phyloP scores from a whole-genome alignment of 2,888 invertebrate genomes.

The Phorcus lineatus region DNA sequence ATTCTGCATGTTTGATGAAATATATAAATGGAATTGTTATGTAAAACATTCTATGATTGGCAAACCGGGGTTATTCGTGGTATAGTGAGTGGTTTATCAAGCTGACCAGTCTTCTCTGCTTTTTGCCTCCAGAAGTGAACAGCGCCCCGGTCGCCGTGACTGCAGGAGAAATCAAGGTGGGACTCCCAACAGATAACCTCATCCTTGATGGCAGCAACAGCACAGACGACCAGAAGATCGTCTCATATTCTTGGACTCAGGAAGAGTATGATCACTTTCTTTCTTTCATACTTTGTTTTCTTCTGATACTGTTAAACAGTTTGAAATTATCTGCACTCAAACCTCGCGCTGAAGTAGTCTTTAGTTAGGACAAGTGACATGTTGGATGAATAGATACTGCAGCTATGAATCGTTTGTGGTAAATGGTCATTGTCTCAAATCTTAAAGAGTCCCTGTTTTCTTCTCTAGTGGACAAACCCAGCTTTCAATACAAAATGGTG shows the following conservation, averaged over 20 bases:
- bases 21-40: too few species aligned
- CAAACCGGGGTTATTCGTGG: too few species aligned
- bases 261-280: conserved; percentile 77
- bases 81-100: too few species aligned
- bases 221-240: conserved; percentile 88
- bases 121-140: conserved; percentile 66
- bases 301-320: too few species aligned
- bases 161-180: conserved; percentile 81
- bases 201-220: conserved; percentile 86
- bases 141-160: conserved; percentile 78
- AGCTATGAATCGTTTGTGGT: neutral
- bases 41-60: too few species aligned
- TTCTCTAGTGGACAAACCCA: conserved; percentile 78
- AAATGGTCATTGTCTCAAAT: neutral
- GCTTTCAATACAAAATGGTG: conserved; percentile 59
- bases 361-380: neutral
- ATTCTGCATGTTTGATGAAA: too few species aligned
- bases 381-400: neutral
- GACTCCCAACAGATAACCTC: conserved; percentile 88
- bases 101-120: too few species aligned
- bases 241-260: conserved; percentile 89
- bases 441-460: conserved; percentile 15
- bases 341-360: neutral
- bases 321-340: too few species aligned
- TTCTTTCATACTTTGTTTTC: neutral